Evolutionary conservation across 2,113 vertebrate genomes (phyloP).

Genomic region (Mobula hypostoma): DNA sequence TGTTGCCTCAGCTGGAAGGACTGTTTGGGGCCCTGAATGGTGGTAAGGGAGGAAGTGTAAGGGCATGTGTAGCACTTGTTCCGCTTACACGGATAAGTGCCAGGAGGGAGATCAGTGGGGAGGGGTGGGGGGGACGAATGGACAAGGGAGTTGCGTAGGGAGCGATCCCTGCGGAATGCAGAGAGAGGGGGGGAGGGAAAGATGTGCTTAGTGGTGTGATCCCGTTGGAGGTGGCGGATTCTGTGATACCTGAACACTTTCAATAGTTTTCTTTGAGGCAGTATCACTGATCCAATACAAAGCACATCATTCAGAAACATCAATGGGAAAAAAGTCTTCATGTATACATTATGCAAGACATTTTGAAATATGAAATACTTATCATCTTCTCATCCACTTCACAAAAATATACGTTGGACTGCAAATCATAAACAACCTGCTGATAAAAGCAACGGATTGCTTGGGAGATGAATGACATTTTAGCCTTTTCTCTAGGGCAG

Average conservation of each 20-base stretch:
- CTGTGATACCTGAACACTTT: background rate
- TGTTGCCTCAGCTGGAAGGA: too few species aligned
- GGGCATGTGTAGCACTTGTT: too few species aligned
- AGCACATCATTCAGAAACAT: background rate
- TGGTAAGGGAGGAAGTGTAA: too few species aligned
- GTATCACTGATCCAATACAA: background rate
- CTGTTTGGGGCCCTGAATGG: too few species aligned
- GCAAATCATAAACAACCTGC: background rate
- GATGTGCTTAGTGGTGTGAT: too few species aligned
- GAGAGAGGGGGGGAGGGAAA: too few species aligned
- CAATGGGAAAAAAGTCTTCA: background rate
- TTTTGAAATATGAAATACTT: constrained; percentile 7
- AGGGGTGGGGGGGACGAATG: too few species aligned
- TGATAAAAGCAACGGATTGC: background rate
- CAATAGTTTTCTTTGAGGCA: background rate
- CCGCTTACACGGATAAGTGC: too few species aligned
- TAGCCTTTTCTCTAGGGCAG: background rate
- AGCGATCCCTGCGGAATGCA: too few species aligned
- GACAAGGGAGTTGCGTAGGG: too few species aligned
- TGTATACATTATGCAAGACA: background rate
- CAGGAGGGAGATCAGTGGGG: too few species aligned
- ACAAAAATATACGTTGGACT: background rate
- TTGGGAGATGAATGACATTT: background rate
- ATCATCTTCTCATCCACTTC: background rate
- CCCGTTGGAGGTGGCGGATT: too few species aligned